phyloP scores from a whole-genome alignment of 37 sponge, comb jelly and placozoan genomes.

The Spongilla lacustris region DNA sequence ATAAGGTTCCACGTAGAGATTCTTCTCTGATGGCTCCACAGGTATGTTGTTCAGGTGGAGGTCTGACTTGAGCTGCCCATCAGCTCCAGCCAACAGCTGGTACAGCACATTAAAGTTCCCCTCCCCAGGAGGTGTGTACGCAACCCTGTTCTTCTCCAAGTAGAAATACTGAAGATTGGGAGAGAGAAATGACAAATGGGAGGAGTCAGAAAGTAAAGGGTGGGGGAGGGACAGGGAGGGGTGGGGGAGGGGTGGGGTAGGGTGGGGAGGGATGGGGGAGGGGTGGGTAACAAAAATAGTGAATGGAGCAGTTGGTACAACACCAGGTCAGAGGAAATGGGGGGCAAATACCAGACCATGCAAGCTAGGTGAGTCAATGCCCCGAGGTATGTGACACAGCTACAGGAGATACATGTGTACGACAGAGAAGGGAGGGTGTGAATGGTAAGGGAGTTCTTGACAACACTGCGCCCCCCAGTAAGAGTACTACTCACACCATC shows the following conservation, averaged over 20 bases:
- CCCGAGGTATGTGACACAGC: too few species aligned
- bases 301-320: too few species aligned
- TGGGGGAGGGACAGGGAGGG: not conserved
- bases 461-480: too few species aligned
- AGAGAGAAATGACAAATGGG: not conserved
- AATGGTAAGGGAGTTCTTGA: too few species aligned
- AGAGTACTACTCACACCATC: too few species aligned
- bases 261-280: not conserved
- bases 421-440: too few species aligned
- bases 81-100: conserved; percentile 91
- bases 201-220: not conserved
- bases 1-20: conserved; percentile 67
- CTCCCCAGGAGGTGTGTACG: conserved; percentile 80
- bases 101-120: conserved; percentile 92
- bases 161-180: conserved; percentile 52
- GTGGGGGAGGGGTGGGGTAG: not conserved
- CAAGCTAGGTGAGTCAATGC: too few species aligned
- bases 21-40: conserved; percentile 55
- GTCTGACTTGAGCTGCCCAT: conserved; percentile 76
- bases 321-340: too few species aligned
- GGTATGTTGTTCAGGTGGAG: conserved; percentile 61
- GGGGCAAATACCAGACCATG: too few species aligned
- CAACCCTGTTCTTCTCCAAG: conserved; percentile 90
- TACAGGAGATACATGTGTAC: too few species aligned
- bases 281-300: too few species aligned